Evolutionary conservation across 2,797 vertebrate genomes (phyloP).

Genomic region (Gouania willdenowi): DNA sequence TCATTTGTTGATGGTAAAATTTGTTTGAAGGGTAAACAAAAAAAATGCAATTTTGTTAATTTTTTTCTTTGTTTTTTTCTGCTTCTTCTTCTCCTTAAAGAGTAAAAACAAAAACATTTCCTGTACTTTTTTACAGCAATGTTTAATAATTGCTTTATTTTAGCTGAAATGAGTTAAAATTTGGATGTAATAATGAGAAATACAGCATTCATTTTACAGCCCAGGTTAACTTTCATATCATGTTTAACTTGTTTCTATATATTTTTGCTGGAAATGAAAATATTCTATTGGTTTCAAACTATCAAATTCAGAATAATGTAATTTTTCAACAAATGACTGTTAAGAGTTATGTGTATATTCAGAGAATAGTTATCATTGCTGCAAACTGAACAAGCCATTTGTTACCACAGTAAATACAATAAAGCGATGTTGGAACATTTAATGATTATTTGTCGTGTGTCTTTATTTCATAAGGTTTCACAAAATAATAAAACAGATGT

Average conservation of each 20-base stretch:
- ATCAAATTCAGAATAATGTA: slow-evolving; percentile 38
- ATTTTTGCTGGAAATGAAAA: slow-evolving; percentile 7
- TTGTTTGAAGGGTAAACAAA: no score
- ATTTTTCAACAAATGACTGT: slow-evolving; percentile 55
- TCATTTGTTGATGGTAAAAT: background rate
- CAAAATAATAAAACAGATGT: no score
- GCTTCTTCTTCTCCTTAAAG: background rate
- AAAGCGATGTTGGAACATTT: slow-evolving; percentile 27
- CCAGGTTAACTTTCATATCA: no score
- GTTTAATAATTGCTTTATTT: no score
- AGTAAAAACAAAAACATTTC: no score
- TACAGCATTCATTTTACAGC: no score
- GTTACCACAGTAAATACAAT: slow-evolving; percentile 52
- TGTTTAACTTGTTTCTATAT: background rate
- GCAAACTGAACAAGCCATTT: slow-evolving; percentile 66
- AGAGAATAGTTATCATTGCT: slow-evolving; percentile 57
- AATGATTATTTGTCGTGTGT: background rate
- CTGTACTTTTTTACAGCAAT: no score
- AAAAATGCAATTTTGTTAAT: no score
- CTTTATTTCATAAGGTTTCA: no score
- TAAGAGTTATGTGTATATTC: no score
- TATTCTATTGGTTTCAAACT: slow-evolving; percentile 31
- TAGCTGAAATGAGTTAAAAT: no score
- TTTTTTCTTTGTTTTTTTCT: background rate
- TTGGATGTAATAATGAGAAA: no score